These are phyloP conservation scores for Phoeniculus purpureus DNA, from an alignment of 2,797 vertebrate genomes.

Conservation along the genomic window DNA sequence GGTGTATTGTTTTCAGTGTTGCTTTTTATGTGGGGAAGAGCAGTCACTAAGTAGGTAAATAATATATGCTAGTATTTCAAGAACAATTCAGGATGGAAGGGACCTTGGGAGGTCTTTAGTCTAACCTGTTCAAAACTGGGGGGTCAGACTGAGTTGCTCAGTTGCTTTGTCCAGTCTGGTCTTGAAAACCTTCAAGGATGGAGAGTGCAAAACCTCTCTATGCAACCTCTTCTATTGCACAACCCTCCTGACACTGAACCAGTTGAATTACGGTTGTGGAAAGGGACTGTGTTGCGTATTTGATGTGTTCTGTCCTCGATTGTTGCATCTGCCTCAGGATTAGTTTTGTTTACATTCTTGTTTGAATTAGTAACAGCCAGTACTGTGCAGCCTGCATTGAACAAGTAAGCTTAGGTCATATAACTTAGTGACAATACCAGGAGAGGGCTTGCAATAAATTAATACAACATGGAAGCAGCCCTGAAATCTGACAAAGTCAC, in stretches of 20 bases:
- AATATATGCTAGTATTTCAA: background rate
- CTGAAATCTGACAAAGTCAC: background rate
- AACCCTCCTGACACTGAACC: background rate
- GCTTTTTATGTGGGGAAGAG: background rate
- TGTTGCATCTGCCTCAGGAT: background rate
- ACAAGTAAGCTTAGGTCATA: background rate
- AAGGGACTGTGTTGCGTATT: accelerated
- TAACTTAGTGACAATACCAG: background rate
- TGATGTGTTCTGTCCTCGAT: background rate
- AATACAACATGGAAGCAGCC: background rate
- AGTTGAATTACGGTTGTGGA: background rate
- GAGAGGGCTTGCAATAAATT: background rate
- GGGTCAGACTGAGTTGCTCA: background rate
- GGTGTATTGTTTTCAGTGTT: background rate
- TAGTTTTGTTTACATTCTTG: background rate
- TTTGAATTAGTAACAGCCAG: background rate
- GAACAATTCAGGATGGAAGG: background rate
- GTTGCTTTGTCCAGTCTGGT: background rate
- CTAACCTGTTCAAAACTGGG: background rate
- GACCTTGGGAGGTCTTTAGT: background rate
- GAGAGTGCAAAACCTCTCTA: background rate
- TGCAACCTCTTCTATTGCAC: background rate
- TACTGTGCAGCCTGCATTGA: background rate
- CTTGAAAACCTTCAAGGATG: background rate
- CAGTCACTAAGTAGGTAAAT: background rate